Conservation (phyloP, 2,113 vertebrate genomes). For the Forbesichthys agassizii region DNA sequence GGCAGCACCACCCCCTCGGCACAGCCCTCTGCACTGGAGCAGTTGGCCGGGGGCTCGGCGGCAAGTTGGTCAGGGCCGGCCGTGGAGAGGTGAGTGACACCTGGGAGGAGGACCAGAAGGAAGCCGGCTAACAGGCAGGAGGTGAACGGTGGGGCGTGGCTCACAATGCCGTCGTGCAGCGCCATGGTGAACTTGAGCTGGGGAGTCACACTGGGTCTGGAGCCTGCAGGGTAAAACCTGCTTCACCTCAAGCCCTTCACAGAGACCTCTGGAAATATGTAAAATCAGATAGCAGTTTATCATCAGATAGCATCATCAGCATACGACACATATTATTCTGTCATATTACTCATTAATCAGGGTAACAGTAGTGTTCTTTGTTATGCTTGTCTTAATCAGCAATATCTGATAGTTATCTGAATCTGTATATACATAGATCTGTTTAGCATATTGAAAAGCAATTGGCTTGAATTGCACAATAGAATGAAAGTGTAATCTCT, state of each 20-base stretch:
- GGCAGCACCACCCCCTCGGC: slow-evolving; percentile 82
- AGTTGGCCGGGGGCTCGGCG: slow-evolving; percentile 52
- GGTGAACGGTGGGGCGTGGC: slow-evolving; percentile 33
- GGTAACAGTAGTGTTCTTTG: background rate
- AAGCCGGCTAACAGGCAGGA: slow-evolving; percentile 57
- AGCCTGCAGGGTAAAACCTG: slow-evolving; percentile 17
- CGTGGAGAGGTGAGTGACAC: slow-evolving; percentile 60
- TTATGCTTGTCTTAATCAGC: background rate
- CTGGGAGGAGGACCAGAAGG: slow-evolving; percentile 69
- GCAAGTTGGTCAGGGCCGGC: slow-evolving; percentile 44
- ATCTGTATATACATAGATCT: background rate
- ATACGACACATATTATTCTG: background rate
- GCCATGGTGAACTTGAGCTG: slow-evolving; percentile 49
- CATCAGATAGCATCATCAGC: background rate
- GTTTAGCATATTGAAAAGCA: background rate
- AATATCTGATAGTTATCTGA: background rate
- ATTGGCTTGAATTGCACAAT: background rate
- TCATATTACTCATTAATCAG: background rate
- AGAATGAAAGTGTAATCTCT: no score
- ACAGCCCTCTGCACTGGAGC: slow-evolving; percentile 75
- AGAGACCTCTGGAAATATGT: slow-evolving; percentile 27
- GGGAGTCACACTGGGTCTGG: background rate
- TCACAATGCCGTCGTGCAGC: slow-evolving; percentile 40
- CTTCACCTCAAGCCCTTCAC: slow-evolving; percentile 32
- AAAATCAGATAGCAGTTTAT: background rate